These are phyloP conservation scores for Cydia splendana DNA, from an alignment of 1,140 invertebrate genomes.

Conservation along the genomic window DNA sequence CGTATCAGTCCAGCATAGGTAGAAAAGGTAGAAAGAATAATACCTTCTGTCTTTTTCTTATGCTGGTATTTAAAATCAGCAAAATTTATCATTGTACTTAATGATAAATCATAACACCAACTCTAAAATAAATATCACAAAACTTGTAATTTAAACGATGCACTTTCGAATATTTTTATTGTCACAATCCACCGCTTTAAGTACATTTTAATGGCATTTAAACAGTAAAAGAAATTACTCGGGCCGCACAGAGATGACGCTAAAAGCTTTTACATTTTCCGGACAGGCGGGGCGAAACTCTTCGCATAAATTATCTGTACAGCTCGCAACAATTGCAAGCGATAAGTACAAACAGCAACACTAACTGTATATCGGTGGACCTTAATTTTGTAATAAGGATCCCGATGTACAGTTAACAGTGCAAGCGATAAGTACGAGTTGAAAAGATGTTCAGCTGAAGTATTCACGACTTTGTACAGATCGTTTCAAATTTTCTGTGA, in stretches of 20 bases:
- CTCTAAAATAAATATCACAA: background rate
- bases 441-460: conserved; percentile 19
- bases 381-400: too few species aligned
- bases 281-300: conserved; percentile 53
- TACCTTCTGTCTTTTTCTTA: too few species aligned
- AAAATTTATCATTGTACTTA: too few species aligned
- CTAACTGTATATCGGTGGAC: too few species aligned
- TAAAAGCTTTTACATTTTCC: conserved; percentile 67
- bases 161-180: background rate
- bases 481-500: background rate
- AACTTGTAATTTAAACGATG: background rate
- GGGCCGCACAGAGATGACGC: conserved; percentile 44
- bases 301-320: conserved; percentile 54
- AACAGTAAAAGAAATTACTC: conserved; percentile 49
- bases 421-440: conserved; percentile 30
- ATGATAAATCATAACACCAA: too few species aligned
- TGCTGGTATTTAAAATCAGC: too few species aligned
- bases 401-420: conserved; percentile 35
- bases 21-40: too few species aligned
- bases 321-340: conserved; percentile 36
- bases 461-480: conserved; percentile 9
- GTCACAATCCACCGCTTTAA: background rate
- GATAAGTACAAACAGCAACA: conserved; percentile 4
- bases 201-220: conserved; percentile 61
- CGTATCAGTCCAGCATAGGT: too few species aligned